Evolutionary conservation across 2,797 vertebrate species (phyloP).

Genomic region (Brachyalestes nurse): DNA sequence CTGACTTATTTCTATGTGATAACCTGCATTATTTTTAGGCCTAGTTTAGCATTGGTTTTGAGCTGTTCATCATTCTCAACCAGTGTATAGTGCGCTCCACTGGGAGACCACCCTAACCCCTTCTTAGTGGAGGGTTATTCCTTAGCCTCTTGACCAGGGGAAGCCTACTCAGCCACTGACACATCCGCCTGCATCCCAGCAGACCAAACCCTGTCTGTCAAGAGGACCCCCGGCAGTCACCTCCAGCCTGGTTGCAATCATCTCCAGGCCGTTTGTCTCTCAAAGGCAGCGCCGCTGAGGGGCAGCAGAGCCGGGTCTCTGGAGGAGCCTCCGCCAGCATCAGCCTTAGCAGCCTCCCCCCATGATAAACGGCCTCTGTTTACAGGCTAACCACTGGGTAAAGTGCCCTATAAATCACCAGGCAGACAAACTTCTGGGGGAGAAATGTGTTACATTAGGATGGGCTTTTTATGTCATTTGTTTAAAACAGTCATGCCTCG

Average conservation of each 20-base stretch:
- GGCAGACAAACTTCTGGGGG: slow-evolving; percentile 67
- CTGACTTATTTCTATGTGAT: neutral
- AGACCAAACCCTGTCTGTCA: slow-evolving; percentile 60
- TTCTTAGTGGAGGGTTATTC: slow-evolving; percentile 41
- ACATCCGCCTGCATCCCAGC: slow-evolving; percentile 50
- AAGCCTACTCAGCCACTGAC: slow-evolving; percentile 45
- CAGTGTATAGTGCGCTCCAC: slow-evolving; percentile 26
- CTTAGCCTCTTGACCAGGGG: slow-evolving; percentile 36
- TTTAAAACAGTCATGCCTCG: slow-evolving; percentile 65
- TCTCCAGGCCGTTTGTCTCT: slow-evolving; percentile 55
- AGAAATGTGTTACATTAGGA: slow-evolving; percentile 70
- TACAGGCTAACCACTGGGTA: slow-evolving; percentile 73
- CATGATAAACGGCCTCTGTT: slow-evolving; percentile 70
- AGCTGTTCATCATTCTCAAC: slow-evolving; percentile 9
- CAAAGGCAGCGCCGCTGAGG: slow-evolving; percentile 49
- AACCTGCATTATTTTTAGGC: neutral
- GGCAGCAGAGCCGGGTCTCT: slow-evolving; percentile 57
- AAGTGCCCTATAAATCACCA: slow-evolving; percentile 71
- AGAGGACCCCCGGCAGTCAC: slow-evolving; percentile 50
- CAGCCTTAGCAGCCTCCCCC: slow-evolving; percentile 40
- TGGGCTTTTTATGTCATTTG: slow-evolving; percentile 66
- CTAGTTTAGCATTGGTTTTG: neutral
- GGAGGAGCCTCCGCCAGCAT: slow-evolving; percentile 56
- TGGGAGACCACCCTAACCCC: slow-evolving; percentile 39
- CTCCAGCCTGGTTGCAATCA: slow-evolving; percentile 63